Base-by-base conservation (phyloP, 1,140 invertebrate species). In the Phymorhynchus buccinoides region DNA sequence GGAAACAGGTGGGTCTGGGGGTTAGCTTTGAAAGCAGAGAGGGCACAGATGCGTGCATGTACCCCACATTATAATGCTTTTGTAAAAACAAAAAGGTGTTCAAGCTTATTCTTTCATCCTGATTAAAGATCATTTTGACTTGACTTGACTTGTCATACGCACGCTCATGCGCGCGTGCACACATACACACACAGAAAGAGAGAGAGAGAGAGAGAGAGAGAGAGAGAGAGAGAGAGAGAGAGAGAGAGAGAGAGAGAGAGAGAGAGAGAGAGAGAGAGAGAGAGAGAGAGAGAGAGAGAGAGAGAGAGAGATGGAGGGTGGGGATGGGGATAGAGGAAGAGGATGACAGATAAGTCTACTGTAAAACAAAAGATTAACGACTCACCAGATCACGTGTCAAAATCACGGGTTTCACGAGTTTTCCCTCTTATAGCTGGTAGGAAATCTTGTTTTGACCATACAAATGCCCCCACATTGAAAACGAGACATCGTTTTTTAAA, bases 281-380 rank as follows among this genome's bases (percentile, higher is more conserved):
- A 71, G 12, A 71, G 66, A 71, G 66, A 71, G 66, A 71, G 1
- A 71, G 66, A 71, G 66, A 71, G 66, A 71, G 66, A 71, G 66
- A 71, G 66, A 71, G 66, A 71, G 66, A 71, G 66, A 68, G 66
- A 68, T 7, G n/a, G 66, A 68, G 66, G 32, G 66, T 1, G n/a
- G n/a, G n/a, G n/a, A n/a, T n/a, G n/a, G n/a, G n/a, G n/a, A n/a
- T n/a, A n/a, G n/a, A n/a, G n/a, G n/a, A n/a, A 27, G 27, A 27
- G 27, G 52, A 56, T 56, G 12, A 14, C 27, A 56, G 52, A 56
- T 56, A 12, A 56, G 52, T 56, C 27, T 14, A 56, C 12, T 56
- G 27, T 27, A 56, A 12, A 56, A 56, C 52, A 56, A 12, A 27
- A 56, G 52, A 56, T 27, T 56, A 56, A 27, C 27, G n/a, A n/a